Evolutionary conservation across 1,140 invertebrate genomes (phyloP).

Genomic region (Sycophila sp.): DNA sequence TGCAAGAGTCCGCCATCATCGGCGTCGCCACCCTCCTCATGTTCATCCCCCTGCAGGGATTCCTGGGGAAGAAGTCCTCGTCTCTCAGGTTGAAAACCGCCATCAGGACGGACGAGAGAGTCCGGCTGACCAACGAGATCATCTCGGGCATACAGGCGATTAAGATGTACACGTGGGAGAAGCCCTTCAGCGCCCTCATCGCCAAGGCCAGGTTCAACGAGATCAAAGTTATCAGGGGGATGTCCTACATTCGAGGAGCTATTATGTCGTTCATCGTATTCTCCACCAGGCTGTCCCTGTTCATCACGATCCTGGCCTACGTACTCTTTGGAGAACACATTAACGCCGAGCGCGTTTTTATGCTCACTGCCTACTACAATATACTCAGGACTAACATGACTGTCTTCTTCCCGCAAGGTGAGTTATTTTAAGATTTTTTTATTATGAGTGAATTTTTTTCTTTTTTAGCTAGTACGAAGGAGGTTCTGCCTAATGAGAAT

Average conservation of each 20-base stretch:
- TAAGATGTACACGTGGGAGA: constrained; percentile 94
- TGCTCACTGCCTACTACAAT: constrained; percentile 79
- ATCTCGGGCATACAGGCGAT: constrained; percentile 82
- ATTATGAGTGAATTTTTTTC: too few relatives aligned
- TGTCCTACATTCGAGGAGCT: constrained; percentile 75
- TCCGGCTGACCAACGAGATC: constrained; percentile 86
- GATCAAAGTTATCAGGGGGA: constrained; percentile 74
- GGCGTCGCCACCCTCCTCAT: constrained; percentile 82
- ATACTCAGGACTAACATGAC: constrained; percentile 78
- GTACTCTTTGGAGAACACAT: constrained; percentile 73
- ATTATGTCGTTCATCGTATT: constrained; percentile 77
- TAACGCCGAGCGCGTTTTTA: constrained; percentile 81
- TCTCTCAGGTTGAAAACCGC: constrained; percentile 69
- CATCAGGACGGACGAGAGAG: constrained; percentile 81
- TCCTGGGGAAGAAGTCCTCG: constrained; percentile 76
- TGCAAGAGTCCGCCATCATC: constrained; percentile 78
- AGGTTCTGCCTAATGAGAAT: too few relatives aligned
- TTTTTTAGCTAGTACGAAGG: too few relatives aligned
- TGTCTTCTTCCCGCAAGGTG: constrained; percentile 77
- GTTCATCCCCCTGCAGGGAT: constrained; percentile 86
- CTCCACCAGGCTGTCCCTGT: constrained; percentile 81
- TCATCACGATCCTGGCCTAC: constrained; percentile 81
- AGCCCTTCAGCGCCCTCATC: constrained; percentile 79
- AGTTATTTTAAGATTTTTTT: too few relatives aligned
- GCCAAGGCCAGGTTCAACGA: constrained; percentile 68